Evolutionary conservation across 2,797 vertebrate species (phyloP), one percentile per base, ranked within the genome.

Genomic region (Scomberomorus guttatus): DNA sequence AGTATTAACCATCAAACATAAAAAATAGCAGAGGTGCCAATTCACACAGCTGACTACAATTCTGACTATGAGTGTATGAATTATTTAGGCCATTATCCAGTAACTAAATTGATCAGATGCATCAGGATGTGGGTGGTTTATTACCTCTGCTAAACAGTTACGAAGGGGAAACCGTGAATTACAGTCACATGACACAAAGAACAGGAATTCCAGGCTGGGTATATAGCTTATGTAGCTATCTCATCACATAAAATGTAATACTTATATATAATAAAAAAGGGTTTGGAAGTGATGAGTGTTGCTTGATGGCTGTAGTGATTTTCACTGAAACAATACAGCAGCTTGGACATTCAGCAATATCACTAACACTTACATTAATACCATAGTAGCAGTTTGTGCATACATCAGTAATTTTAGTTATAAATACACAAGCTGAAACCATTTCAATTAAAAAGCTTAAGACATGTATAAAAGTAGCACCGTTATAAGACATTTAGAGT

Each of bases 371-470:
- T 25, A 63, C 11, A 37, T 52, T 20, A 82, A 51, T 22, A 65
- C 37, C n/a, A 32, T 56, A 46, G 67, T 22, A 29, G 52, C 37
- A 37, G 63, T 81, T 81, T 90, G 87, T 87, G 85, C 62, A 6
- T 71, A 64, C 1, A 54, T 71, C 42, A 82, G 71, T 48, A 66
- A 6, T 74, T 74, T 84, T 20, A 27, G 66, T 67, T 65, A 74
- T 71, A 85, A 83, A 82, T 69, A 87, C n/a, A 60, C 62, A 65
- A 29, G 37, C 29, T 44, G 2, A 25, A 17, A 51, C 18, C 9
- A 17, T 32, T 67, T 55, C 7, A 46, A 18, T 50, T 71, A 20
- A 76, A 82, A 69, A 44, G 14, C 11, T 71, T 66, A 79, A 32
- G 63, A 63, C 17, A 27, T 12, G 39, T n/a, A 29, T 10, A 60